Conservation (phyloP, 2,888 invertebrate genomes). For the Stegophylla sp. region DNA sequence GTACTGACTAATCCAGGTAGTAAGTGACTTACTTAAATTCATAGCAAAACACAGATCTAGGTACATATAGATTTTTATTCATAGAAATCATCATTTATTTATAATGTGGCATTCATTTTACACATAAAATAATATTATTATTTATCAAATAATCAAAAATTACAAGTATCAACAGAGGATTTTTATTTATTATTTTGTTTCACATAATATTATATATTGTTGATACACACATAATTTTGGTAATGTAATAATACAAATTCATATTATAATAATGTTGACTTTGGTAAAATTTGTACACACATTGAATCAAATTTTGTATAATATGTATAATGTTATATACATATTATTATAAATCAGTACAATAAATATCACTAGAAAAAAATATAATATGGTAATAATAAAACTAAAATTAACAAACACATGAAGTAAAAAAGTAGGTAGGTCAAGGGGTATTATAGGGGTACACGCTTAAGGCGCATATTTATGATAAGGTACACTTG, state of each 20-base stretch:
- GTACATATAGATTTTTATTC: too few species aligned
- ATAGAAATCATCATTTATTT: too few species aligned
- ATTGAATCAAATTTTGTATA: not conserved
- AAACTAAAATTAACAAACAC: too few species aligned
- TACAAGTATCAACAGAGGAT: not conserved
- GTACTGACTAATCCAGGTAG: too few species aligned
- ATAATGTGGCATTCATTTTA: too few species aligned
- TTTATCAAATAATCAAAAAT: not conserved
- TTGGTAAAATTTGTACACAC: conserved; percentile 45
- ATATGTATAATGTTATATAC: not conserved
- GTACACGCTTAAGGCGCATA: too few species aligned
- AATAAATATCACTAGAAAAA: not conserved
- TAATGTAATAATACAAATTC: conserved; percentile 21
- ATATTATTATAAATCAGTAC: not conserved
- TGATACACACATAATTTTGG: too few species aligned
- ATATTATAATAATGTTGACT: conserved; percentile 15
- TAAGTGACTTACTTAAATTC: too few species aligned
- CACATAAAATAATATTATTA: too few species aligned
- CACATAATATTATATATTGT: not conserved
- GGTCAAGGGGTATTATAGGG: too few species aligned
- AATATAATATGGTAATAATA: not conserved
- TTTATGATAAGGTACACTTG: too few species aligned
- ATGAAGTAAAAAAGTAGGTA: not conserved
- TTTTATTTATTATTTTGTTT: conserved; percentile 9
- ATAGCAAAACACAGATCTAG: too few species aligned